Conservation (phyloP, 2,113 vertebrate genomes). For the Cyanoderma ruficeps region DNA sequence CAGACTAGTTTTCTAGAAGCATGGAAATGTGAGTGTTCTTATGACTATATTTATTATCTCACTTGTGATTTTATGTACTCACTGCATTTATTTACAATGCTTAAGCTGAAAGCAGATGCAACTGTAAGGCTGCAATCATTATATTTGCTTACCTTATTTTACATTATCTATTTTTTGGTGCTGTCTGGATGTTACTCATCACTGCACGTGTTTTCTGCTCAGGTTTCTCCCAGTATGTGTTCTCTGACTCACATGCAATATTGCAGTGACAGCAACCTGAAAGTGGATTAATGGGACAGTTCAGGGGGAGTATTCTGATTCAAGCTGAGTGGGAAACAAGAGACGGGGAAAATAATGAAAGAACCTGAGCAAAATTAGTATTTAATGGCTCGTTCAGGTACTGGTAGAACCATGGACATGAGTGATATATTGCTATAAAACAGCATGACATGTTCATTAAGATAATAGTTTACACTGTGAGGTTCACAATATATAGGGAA, state of each 20-base stretch:
- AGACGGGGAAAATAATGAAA: not conserved
- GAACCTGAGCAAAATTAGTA: not conserved
- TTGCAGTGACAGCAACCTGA: not conserved
- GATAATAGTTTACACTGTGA: not conserved
- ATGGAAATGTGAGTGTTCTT: not conserved
- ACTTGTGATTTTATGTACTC: not conserved
- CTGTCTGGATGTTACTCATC: not conserved
- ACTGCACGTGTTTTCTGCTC: not conserved
- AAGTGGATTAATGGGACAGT: not conserved
- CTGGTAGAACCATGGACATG: not conserved
- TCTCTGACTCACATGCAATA: not conserved
- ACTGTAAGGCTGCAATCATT: rapidly evolving
- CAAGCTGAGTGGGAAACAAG: not conserved
- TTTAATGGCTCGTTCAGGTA: not conserved
- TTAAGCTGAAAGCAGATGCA: not conserved
- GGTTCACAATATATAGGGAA: not conserved
- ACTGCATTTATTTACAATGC: not conserved
- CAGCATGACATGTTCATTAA: not conserved
- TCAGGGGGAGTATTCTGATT: not conserved
- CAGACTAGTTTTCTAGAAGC: not conserved
- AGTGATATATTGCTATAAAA: not conserved
- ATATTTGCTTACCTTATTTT: not conserved
- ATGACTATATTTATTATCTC: not conserved
- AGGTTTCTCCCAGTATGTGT: not conserved
- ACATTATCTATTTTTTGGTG: not conserved